A percentile compares a stretch with the other conserved stretches of the same genome.
These are phyloP conservation scores for Talpa occidentalis DNA, from an alignment of 2,113 vertebrate species.

Conservation along the genomic window DNA sequence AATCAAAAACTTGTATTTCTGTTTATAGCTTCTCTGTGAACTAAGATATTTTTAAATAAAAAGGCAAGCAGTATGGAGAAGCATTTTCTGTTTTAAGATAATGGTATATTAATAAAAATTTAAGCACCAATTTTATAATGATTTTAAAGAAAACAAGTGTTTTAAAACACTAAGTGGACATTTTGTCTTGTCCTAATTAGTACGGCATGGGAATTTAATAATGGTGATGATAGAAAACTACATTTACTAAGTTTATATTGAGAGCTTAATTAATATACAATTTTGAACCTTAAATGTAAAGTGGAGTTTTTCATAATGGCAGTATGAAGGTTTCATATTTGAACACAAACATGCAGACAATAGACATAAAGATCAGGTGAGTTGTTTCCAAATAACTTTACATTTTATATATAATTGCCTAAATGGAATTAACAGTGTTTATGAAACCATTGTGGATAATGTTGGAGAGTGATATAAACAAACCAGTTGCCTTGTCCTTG, in stretches of 20 bases:
- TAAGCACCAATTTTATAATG: neutral
- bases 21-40: neutral
- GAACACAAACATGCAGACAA: neutral
- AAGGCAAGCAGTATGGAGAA: accelerated
- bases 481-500: neutral
- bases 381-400: neutral
- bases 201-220: neutral
- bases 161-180: neutral
- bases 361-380: neutral
- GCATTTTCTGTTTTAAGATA: neutral
- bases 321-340: neutral
- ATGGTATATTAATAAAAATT: neutral
- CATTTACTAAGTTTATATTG: neutral
- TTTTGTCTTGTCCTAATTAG: neutral
- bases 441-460: neutral
- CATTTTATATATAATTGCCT: neutral
- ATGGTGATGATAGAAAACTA: neutral
- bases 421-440: neutral
- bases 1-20: neutral
- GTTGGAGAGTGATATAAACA: neutral
- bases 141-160: neutral
- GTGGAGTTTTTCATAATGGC: neutral
- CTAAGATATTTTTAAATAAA: slow-evolving; percentile 9
- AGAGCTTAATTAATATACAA: neutral
- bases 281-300: neutral